Evolutionary conservation across 2,113 vertebrate species (phyloP).

Genomic region (Mesoclemmys tuberculata): DNA sequence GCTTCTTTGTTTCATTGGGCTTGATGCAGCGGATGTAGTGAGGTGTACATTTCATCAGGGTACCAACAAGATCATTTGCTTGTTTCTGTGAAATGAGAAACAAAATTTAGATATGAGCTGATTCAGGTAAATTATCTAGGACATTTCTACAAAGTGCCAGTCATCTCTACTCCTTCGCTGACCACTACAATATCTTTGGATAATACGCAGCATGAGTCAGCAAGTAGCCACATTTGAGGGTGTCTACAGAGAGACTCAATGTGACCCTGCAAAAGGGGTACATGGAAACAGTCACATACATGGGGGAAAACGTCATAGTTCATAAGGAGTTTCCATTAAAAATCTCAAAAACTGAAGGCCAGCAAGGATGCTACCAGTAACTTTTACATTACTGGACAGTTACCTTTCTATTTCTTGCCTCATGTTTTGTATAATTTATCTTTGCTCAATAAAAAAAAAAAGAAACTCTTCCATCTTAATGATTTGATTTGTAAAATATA

Average conservation of each 20-base stretch:
- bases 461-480: background rate
- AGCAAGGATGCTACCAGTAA: background rate
- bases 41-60: slow-evolving; percentile 97
- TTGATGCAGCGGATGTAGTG: slow-evolving; percentile 99
- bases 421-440: background rate
- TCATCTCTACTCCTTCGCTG: background rate
- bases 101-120: background rate
- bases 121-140: background rate
- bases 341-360: background rate
- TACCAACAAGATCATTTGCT: slow-evolving; percentile 97
- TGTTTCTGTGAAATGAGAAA: slow-evolving; percentile 87
- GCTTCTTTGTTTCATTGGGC: slow-evolving; percentile 97
- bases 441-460: background rate
- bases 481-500: background rate
- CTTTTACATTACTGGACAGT: background rate
- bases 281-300: background rate
- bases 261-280: background rate
- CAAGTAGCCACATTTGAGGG: background rate
- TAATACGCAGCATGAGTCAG: background rate
- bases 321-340: background rate
- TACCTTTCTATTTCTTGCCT: background rate
- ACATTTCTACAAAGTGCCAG: background rate
- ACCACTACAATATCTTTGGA: background rate
- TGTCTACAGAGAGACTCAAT: background rate
- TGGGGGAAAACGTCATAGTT: background rate